phyloP scores from a whole-genome alignment of 2,888 invertebrate species.

The Stomorhina lunata region DNA sequence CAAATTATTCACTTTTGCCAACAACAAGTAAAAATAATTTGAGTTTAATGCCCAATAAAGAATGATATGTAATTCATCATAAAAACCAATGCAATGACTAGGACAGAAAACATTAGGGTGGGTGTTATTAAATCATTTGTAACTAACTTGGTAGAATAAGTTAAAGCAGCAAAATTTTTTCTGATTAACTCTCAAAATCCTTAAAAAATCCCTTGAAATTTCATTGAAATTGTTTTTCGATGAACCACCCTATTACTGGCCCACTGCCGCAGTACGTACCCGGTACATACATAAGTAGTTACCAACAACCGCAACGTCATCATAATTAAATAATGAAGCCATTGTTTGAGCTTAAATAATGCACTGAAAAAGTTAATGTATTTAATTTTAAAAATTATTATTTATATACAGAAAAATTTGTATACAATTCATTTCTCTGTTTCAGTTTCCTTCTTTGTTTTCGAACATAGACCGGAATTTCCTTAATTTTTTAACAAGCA shows the following conservation, averaged over 20 bases:
- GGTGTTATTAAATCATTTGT: too few species aligned
- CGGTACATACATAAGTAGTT: neutral
- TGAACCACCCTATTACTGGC: constrained; percentile 1
- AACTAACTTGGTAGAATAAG: too few species aligned
- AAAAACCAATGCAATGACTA: constrained; percentile 1
- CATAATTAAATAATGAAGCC: constrained; percentile 70
- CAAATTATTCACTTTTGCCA: constrained; percentile 27
- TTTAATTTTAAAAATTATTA: constrained; percentile 1
- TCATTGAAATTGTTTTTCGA: neutral
- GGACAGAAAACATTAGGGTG: constrained; percentile 18
- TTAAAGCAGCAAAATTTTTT: too few species aligned
- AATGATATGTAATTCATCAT: constrained; percentile 52
- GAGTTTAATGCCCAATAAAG: constrained; percentile 66
- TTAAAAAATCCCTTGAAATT: too few species aligned
- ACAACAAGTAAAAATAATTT: constrained; percentile 62
- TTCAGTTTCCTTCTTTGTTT: neutral
- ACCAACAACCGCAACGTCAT: constrained; percentile 65
- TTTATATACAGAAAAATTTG: neutral
- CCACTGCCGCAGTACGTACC: neutral
- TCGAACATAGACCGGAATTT: constrained; percentile 46
- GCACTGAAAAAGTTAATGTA: constrained; percentile 30
- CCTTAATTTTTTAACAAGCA: constrained; percentile 65
- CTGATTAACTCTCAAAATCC: too few species aligned
- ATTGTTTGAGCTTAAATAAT: constrained; percentile 66
- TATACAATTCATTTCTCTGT: constrained; percentile 14